phyloP scores from a whole-genome alignment of 2,113 vertebrate species.

The Dendrocopos noguchii region DNA sequence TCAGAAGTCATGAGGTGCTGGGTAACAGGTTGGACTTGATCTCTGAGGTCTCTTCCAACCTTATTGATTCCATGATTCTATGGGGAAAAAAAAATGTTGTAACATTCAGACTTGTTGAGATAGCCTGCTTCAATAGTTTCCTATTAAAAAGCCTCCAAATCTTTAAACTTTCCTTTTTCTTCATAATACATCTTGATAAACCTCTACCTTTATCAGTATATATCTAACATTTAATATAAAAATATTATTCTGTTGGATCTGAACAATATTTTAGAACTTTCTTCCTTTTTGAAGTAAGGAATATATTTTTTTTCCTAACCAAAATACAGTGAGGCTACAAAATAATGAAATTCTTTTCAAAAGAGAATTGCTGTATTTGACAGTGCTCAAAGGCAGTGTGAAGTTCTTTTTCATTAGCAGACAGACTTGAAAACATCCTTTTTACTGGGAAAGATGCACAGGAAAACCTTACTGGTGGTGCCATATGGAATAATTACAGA shows the following conservation, averaged over 20 bases:
- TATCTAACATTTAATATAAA: too few species aligned
- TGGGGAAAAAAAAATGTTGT: neutral
- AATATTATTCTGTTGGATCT: neutral
- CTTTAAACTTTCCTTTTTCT: neutral
- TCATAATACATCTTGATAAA: neutral
- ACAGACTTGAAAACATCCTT: neutral
- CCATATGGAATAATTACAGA: conserved; percentile 30
- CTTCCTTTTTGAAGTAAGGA: neutral
- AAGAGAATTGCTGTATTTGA: neutral
- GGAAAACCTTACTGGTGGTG: neutral
- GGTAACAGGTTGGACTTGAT: too few species aligned
- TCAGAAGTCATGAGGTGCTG: too few species aligned
- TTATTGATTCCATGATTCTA: too few species aligned
- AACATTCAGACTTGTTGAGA: neutral
- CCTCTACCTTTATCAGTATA: neutral
- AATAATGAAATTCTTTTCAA: neutral
- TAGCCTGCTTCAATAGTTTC: neutral
- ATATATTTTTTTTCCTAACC: neutral
- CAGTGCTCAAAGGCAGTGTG: neutral
- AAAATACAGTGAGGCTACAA: neutral
- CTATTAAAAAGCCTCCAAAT: neutral
- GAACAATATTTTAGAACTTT: neutral
- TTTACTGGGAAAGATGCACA: neutral
- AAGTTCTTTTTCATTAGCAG: neutral
- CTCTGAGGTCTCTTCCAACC: too few species aligned